Percentiles rank a stretch among this genome's conserved stretches.
phyloP scores from a whole-genome alignment of 1,140 invertebrate genomes.

The Palaemon carinicauda region DNA sequence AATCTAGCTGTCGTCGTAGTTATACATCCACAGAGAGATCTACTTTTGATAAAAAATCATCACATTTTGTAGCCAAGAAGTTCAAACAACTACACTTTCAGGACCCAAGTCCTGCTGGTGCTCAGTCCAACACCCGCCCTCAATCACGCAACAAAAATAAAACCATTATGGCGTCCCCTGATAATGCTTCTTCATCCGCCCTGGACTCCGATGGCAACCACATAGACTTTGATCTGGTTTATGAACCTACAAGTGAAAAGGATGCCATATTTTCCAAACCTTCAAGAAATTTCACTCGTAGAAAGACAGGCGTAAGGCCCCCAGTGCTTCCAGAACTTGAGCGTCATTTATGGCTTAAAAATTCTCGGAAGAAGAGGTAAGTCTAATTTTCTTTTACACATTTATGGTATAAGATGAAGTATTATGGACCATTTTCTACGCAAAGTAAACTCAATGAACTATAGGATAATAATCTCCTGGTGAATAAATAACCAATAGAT shows the following conservation, averaged over 20 bases:
- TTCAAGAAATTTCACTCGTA: constrained; percentile 22
- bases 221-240: constrained; percentile 50
- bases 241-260: constrained; percentile 36
- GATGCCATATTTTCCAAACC: not conserved
- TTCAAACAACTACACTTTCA: constrained; percentile 16
- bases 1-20: constrained; percentile 29
- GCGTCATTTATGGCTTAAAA: not conserved
- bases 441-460: too few species aligned
- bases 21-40: constrained; percentile 13
- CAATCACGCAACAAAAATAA: not conserved
- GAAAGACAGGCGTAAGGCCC: not conserved
- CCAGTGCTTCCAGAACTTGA: constrained; percentile 2
- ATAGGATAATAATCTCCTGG: too few species aligned
- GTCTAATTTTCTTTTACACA: not conserved
- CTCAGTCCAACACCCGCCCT: not conserved
- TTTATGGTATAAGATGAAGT: not conserved
- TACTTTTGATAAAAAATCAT: constrained; percentile 49
- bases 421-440: too few species aligned
- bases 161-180: constrained; percentile 9
- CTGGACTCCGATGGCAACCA: too few species aligned
- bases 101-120: constrained; percentile 1
- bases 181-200: not conserved
- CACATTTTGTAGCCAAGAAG: constrained; percentile 47
- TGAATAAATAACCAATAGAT: too few species aligned
- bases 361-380: constrained; percentile 34